Base-by-base conservation (phyloP, 1,140 invertebrate species). In the Coelopa frigida region DNA sequence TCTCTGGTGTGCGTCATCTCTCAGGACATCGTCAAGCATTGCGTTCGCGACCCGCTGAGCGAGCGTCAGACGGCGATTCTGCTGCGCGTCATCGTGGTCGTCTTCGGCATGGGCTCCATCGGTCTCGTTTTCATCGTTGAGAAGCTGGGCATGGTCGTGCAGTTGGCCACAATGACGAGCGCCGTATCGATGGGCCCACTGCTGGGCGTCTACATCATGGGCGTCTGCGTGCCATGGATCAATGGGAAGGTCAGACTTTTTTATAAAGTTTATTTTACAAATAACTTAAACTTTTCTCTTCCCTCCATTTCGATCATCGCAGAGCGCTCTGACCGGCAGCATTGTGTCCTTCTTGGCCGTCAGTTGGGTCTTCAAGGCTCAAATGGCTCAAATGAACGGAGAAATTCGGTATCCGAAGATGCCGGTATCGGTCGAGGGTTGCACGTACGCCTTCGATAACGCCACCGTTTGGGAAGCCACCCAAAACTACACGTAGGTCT, bases 1-100 rank as follows among this genome's bases (percentile, higher is more conserved):
- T 91, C 90, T 1, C 79, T 95, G 76, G 84, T 91, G 0, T 91
- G 92, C 36, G 85, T 94, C n/a, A 85, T 95, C 44, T 73, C 92
- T 6, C 80, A 94, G 57, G 87, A 89, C 52, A 81, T 84, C 52
- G 78, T 82, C 33, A 81, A 83, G 59, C 81, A 73, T 6, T 79
- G 78, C 61, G 77, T 71, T 36, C 78, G 67, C 53, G 76, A 64
- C 41, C 72, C 79, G 2, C 67, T 92, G 1, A 76, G 75, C 0
- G 82, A 87, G 4, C 73, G 68, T 36, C 74, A 76, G 42, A 77
- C 78, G 0, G 81, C 80, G 24, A 73, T 80, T 45, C 52, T 87
- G 12, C 75, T 87, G 70, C 82, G 84, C 62, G 55, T 75, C 0
- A 81, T 83, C 10, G 83, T 87, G 6, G 70, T 87, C 1, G 24